These are phyloP conservation scores for Aleiodes leptofemur DNA, from an alignment of 2,888 invertebrate genomes.

Conservation along the genomic window DNA sequence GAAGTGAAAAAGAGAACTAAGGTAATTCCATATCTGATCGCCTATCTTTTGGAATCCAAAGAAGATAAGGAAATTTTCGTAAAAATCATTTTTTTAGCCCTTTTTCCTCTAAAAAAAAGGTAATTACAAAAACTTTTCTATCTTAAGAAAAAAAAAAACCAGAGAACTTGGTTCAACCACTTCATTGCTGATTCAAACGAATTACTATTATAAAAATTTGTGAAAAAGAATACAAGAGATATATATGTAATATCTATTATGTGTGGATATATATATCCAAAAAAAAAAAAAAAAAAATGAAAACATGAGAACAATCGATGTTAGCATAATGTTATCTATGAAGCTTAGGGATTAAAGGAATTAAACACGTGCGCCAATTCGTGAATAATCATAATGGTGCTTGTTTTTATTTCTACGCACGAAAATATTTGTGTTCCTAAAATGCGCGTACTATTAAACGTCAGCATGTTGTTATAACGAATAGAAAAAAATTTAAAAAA, in stretches of 20 bases:
- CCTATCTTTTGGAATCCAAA: no score
- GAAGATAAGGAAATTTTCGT: no score
- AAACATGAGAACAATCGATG: slow-evolving; percentile 33
- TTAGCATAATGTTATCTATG: slow-evolving; percentile 16
- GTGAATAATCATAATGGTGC: slow-evolving; percentile 28
- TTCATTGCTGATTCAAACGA: no score
- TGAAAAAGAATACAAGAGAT: not conserved
- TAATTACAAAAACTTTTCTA: slow-evolving; percentile 6
- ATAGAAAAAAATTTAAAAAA: no score
- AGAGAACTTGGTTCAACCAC: no score
- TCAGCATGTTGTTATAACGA: not conserved
- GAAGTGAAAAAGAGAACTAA: no score
- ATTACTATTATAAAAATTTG: no score
- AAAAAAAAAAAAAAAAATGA: not conserved
- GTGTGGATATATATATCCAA: slow-evolving; percentile 26
- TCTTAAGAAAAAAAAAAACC: not conserved
- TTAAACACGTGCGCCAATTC: slow-evolving; percentile 14
- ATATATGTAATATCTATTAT: slow-evolving; percentile 26
- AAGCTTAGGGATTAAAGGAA: not conserved
- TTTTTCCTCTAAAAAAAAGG: not conserved
- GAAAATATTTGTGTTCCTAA: slow-evolving; percentile 54
- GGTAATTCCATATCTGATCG: no score
- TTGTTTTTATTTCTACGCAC: slow-evolving; percentile 39
- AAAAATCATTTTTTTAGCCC: no score
- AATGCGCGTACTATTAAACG: slow-evolving; percentile 33